Base-by-base conservation (phyloP, 2,888 invertebrate species). In the Zygothrica quintamaculata region DNA sequence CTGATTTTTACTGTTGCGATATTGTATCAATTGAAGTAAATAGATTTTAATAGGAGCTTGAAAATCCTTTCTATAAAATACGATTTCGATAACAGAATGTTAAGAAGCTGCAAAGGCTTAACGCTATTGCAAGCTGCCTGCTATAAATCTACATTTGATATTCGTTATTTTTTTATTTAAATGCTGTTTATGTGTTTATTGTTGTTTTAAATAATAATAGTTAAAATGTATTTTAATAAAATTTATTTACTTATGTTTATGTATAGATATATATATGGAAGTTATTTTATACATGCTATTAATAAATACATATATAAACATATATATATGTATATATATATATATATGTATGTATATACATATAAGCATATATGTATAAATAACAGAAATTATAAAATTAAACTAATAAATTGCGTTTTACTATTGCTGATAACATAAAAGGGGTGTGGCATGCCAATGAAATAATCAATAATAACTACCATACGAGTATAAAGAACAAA, bases 391-490 rank as follows among this genome's bases (percentile, higher is more conserved):
- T 56, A 73, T 22, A 74, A 39, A 68, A 39, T 31, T 16, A 31
- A 44, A 12, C 25, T 44, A 26, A 44, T 31, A 34, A 34, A 3
- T 13, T 34, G 3, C 9, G 11, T 34, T 1, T 11, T 34, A 12
- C 3, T 6, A 1, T 6, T 11, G 34, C 34, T 34, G 5, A 34
- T 34, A 26, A 57, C 13, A 51, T n/a, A 53, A 42, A 61, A 52
- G 61, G 33, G 61, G 61, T 46, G 53, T 53, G 66, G 52, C 56
- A 60, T 9, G 4, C 18, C 46, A 29, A 12, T 33, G 15, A 25
- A 56, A 51, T 47, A 71, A 71, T 73, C 71, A 57, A 71, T 71
- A 72, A 31, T 36, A 62, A 42, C 42, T 31, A 44, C 11, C 26
- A 26, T 25, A 22, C 18, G 18, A 22, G 18, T 22, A 53, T 26